These are phyloP conservation scores for Lepidochitona cinerea DNA, from an alignment of 2,888 invertebrate species.

Conservation along the genomic window DNA sequence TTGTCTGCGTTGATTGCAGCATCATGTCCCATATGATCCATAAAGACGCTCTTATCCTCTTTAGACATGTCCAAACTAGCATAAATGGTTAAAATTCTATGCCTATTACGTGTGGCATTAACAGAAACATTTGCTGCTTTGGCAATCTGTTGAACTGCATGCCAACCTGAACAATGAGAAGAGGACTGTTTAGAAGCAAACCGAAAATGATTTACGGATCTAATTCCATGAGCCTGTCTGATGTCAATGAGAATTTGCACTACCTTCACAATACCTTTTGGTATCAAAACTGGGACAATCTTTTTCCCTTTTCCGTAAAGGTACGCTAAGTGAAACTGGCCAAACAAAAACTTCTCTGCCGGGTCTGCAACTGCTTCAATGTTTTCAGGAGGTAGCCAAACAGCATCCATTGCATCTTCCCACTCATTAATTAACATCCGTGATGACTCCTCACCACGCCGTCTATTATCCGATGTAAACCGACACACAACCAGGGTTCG, in stretches of 20 bases:
- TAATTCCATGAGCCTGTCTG: not conserved
- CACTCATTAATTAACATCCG: not conserved
- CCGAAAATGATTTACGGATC: not conserved
- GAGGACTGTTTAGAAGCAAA: not conserved
- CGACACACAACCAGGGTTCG: slow-evolving; percentile 7
- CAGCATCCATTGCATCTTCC: not conserved
- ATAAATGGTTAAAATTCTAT: not conserved
- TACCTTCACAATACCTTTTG: slow-evolving; percentile 1
- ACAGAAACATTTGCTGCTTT: not conserved
- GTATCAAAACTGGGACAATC: slow-evolving; percentile 14
- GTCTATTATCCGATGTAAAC: slow-evolving; percentile 2
- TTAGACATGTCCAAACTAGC: not conserved
- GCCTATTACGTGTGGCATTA: not conserved
- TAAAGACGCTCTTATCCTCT: not conserved
- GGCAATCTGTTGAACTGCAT: not conserved
- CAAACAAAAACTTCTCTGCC: not conserved
- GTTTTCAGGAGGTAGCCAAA: not conserved
- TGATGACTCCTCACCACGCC: slow-evolving; percentile 5
- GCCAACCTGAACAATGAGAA: not conserved
- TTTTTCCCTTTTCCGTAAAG: slow-evolving; percentile 11
- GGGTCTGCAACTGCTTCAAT: not conserved
- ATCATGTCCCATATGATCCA: not conserved
- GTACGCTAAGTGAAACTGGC: slow-evolving; percentile 1
- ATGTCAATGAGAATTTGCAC: not conserved
- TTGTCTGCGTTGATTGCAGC: not conserved